phyloP scores from a whole-genome alignment of 1,140 invertebrate species.

The Adoxophyes honmai region DNA sequence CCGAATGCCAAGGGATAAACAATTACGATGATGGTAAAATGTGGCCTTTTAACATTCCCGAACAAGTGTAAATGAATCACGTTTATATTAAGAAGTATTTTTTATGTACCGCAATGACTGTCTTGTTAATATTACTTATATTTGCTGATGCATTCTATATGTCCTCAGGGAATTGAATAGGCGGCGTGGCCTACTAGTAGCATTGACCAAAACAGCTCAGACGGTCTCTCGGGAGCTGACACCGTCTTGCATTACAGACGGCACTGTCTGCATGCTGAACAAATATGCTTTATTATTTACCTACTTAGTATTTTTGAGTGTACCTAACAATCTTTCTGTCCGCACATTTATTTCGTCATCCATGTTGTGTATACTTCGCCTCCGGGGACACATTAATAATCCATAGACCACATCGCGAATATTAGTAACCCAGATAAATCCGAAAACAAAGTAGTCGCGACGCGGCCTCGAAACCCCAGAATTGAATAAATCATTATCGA shows the following conservation, averaged over 20 bases:
- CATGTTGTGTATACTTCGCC: no score
- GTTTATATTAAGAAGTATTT: not conserved
- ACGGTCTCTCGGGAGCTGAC: slow-evolving; percentile 4
- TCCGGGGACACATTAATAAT: slow-evolving; percentile 21
- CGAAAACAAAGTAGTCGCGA: slow-evolving; percentile 50
- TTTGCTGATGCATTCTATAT: not conserved
- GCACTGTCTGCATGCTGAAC: not conserved
- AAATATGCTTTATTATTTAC: no score
- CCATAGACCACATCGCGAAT: slow-evolving; percentile 45
- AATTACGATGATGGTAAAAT: slow-evolving; percentile 6
- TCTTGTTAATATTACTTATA: not conserved
- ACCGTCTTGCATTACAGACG: slow-evolving; percentile 3
- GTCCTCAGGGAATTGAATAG: not conserved
- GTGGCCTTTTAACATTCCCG: not conserved
- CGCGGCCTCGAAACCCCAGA: slow-evolving; percentile 52
- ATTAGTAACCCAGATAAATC: slow-evolving; percentile 58
- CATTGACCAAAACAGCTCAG: slow-evolving; percentile 13
- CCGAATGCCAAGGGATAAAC: slow-evolving; percentile 27
- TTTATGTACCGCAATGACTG: no score
- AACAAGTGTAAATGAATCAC: slow-evolving; percentile 3
- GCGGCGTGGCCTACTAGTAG: slow-evolving; percentile 1
- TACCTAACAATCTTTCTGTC: no score
- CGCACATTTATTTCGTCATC: no score
- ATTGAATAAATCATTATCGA: slow-evolving; percentile 65
- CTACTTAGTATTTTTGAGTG: no score